Evolutionary conservation across 2,113 vertebrate species (phyloP).

Genomic region (Crocuta crocuta): DNA sequence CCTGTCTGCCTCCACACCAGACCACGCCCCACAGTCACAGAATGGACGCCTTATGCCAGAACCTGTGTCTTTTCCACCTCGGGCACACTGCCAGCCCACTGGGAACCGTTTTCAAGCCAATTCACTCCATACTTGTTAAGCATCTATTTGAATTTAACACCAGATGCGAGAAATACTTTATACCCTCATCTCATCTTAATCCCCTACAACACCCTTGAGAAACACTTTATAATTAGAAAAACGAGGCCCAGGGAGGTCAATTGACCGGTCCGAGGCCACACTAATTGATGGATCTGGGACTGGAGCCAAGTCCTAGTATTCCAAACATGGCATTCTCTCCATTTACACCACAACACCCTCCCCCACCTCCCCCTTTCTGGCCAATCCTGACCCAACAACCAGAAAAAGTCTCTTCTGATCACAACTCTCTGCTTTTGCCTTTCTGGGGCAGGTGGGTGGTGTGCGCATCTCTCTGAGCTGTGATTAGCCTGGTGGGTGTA

Average conservation of each 20-base stretch:
- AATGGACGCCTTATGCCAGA: not conserved
- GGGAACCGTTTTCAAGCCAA: constrained; percentile 7
- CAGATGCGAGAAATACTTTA: constrained; percentile 45
- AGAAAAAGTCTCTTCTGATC: not conserved
- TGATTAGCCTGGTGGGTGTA: not conserved
- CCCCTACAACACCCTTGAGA: not conserved
- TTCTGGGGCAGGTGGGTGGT: not conserved
- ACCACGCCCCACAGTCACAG: not conserved
- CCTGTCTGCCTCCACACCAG: not conserved
- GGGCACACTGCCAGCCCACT: not conserved
- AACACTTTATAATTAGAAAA: constrained; percentile 47
- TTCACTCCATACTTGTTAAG: constrained; percentile 3
- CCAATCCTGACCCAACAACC: not conserved
- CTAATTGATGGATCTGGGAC: constrained; percentile 9
- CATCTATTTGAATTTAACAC: constrained; percentile 43
- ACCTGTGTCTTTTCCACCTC: not conserved
- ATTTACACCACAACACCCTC: too few species aligned
- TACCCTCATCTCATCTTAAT: constrained; percentile 50
- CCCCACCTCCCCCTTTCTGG: not conserved
- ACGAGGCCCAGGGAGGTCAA: not conserved
- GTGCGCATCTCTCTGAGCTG: not conserved
- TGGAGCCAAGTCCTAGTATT: not conserved
- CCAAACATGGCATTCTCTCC: not conserved
- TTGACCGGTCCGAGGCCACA: constrained; percentile 26
- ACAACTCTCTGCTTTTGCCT: not conserved